These are phyloP conservation scores for Loxodonta africana DNA, from an alignment of 2,113 vertebrate species.

Conservation along the genomic window DNA sequence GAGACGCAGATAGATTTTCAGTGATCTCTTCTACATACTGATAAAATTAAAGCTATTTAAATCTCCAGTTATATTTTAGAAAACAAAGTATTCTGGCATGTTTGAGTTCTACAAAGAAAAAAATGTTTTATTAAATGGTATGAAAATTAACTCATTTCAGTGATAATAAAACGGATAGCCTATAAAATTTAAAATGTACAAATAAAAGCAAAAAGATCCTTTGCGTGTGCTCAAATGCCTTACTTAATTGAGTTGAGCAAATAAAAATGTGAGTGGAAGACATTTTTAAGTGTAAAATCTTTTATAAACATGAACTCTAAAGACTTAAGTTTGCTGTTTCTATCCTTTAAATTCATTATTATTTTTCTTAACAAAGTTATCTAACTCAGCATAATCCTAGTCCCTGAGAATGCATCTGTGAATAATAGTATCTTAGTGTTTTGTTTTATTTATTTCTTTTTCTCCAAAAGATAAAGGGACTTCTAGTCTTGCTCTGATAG, in stretches of 20 bases:
- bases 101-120: slow-evolving; percentile 41
- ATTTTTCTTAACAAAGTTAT: background rate
- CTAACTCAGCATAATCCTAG: background rate
- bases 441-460: background rate
- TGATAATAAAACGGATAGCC: slow-evolving; percentile 57
- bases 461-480: background rate
- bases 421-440: background rate
- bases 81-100: background rate
- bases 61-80: slow-evolving; percentile 7
- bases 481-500: background rate
- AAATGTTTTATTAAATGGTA: slow-evolving; percentile 68
- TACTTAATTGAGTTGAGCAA: slow-evolving; percentile 52
- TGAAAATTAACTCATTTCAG: slow-evolving; percentile 65
- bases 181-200: slow-evolving; percentile 52
- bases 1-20: background rate
- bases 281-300: slow-evolving; percentile 28
- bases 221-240: background rate
- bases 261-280: slow-evolving; percentile 32
- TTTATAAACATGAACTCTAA: background rate
- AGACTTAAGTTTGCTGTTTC: background rate
- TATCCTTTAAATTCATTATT: background rate
- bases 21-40: background rate
- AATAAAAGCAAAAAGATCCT: background rate
- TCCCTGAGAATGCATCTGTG: background rate
- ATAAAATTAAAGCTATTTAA: slow-evolving; percentile 24